Evolutionary conservation across 1,140 invertebrate species (phyloP).

Genomic region (Drosophila kikkawai): DNA sequence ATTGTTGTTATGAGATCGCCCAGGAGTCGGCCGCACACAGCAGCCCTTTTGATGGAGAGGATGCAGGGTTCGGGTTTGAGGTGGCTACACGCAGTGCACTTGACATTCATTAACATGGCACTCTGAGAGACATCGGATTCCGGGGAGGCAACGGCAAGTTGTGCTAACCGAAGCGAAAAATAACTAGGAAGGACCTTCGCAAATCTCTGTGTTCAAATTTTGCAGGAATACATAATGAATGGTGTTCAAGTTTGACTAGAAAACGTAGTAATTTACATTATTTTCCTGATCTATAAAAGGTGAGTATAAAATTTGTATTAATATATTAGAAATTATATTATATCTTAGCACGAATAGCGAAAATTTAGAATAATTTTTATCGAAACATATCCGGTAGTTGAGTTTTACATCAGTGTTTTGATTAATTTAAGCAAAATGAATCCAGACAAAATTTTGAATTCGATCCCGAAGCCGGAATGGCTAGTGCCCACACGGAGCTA

Average conservation of each 20-base stretch:
- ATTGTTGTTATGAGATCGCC: slow-evolving; percentile 73
- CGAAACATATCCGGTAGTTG: neutral
- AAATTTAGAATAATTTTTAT: neutral
- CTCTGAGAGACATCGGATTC: slow-evolving; percentile 25
- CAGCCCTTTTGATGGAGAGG: slow-evolving; percentile 8
- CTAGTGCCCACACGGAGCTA: neutral
- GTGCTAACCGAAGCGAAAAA: slow-evolving; percentile 20
- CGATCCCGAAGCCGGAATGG: neutral
- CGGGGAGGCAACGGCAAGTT: neutral
- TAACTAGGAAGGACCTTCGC: slow-evolving; percentile 10
- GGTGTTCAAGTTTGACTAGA: neutral
- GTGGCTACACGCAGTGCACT: slow-evolving; percentile 36
- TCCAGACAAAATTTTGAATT: slow-evolving; percentile 18
- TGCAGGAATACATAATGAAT: neutral
- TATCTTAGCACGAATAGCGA: neutral
- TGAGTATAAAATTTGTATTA: too few relatives aligned
- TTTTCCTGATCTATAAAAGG: neutral
- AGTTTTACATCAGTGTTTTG: slow-evolving; percentile 7
- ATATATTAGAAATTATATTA: neutral
- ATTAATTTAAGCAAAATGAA: slow-evolving; percentile 3
- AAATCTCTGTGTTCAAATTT: neutral
- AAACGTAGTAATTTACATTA: neutral
- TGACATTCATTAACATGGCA: slow-evolving; percentile 51
- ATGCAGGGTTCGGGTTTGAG: slow-evolving; percentile 1
- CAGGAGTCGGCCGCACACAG: slow-evolving; percentile 46